These are phyloP conservation scores for Slavum lentiscoides DNA, from an alignment of 2,888 invertebrate genomes.

Conservation along the genomic window DNA sequence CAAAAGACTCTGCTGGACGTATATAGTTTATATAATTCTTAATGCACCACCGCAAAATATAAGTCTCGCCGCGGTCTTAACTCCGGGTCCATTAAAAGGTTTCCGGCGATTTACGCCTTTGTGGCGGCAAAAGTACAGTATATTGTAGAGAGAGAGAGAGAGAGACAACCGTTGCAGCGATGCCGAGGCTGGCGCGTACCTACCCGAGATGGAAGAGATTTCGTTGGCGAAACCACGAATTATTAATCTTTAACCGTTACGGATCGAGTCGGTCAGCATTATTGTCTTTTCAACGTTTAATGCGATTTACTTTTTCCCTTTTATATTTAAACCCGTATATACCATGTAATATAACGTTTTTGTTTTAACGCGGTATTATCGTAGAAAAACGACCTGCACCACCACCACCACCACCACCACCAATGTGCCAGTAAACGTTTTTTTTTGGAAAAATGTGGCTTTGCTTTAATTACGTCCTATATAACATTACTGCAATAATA, in stretches of 20 bases:
- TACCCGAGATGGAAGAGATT: slow-evolving; percentile 3
- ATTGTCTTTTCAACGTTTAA: slow-evolving; percentile 31
- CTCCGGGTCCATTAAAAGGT: slow-evolving; percentile 43
- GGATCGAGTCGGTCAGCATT: background rate
- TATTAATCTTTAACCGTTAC: slow-evolving; percentile 21
- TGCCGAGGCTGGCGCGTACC: background rate
- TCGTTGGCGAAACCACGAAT: slow-evolving; percentile 15
- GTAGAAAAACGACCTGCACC: too few relatives aligned
- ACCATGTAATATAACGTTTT: too few relatives aligned
- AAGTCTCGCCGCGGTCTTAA: slow-evolving; percentile 4
- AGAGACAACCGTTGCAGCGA: background rate
- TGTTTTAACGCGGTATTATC: too few relatives aligned
- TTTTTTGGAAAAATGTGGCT: too few relatives aligned
- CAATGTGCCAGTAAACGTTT: too few relatives aligned
- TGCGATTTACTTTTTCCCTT: slow-evolving; percentile 1
- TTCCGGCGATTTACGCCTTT: slow-evolving; percentile 45
- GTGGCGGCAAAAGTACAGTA: background rate
- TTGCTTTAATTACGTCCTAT: too few relatives aligned
- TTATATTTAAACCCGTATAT: too few relatives aligned
- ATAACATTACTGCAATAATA: too few relatives aligned
- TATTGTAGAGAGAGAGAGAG: too few relatives aligned
- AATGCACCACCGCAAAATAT: slow-evolving; percentile 12
- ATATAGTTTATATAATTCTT: slow-evolving; percentile 8
- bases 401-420: too few relatives aligned
- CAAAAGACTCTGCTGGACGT: background rate